Base-by-base conservation (phyloP, 2,113 vertebrate genomes). In the Antechinus stuartii region DNA sequence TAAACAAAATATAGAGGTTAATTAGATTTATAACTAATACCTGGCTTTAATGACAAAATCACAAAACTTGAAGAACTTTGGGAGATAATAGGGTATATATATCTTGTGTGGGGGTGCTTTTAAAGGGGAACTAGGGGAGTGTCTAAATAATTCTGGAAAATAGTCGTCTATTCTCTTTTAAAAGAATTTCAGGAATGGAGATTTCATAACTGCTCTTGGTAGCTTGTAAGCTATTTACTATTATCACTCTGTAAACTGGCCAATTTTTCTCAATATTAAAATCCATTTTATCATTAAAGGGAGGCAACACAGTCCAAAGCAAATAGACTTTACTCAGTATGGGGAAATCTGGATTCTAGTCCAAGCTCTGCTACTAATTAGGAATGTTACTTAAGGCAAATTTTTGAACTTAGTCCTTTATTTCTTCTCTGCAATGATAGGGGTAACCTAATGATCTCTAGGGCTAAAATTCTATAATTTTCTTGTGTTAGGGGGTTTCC, bases 21-120 rank as follows among this genome's bases (percentile, higher is more conserved):
- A 46, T n/a, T 26, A 84, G 49, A 53, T 14, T 93, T 96, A 92
- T 89, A 90, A 90, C 6, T 84, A 89, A 93, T 94, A 94, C 95
- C 95, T 95, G 94, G 61, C 84, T 93, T 25, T 91, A 26, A 42
- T 53, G 95, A 84, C 47, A 94, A 54, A 95, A 91, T 0, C 92
- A 89, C 4, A 94, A 93, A 91, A 27, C 12, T 52, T 90, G 84
- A 94, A 93, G 89, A 90, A 30, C 54, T 0, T 1, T 54, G 76
- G 54, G 57, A 57, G 49, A 24, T 46, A 95, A 93, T 91, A n/a
- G 14, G 68, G 61, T 23, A 42, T 84, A 84, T 23, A 42, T 84
- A 84, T 84, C 68, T 42, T 84, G 1, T 19, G 12, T 14, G 30
- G 61, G 24, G 57, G 54, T 54, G 5, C 30, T 68, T 68, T 68